Conservation (phyloP, 2,888 invertebrate genomes). For the Acleris sparsana region DNA sequence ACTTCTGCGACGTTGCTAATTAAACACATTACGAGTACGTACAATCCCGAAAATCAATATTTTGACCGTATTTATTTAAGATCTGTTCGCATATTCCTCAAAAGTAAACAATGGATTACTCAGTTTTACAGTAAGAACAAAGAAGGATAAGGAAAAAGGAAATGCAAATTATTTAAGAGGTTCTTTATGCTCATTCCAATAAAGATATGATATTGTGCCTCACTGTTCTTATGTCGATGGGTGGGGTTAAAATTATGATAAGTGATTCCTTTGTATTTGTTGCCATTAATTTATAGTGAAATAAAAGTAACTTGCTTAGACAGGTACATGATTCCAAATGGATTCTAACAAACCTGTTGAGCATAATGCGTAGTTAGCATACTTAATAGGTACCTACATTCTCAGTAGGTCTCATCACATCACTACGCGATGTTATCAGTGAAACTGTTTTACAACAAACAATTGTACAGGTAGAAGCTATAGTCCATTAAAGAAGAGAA, state of each 20-base stretch:
- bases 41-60: constrained; percentile 17
- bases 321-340: background rate
- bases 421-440: constrained; percentile 1
- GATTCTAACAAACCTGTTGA: constrained; percentile 1
- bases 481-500: too few species aligned
- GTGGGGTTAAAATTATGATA: background rate
- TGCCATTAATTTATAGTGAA: background rate
- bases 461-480: background rate
- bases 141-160: constrained; percentile 58
- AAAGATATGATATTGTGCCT: constrained; percentile 1
- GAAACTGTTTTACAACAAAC: background rate
- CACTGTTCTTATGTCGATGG: background rate
- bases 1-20: constrained; percentile 10
- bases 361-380: background rate
- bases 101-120: constrained; percentile 34
- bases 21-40: background rate
- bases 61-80: constrained; percentile 9
- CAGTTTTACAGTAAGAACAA: constrained; percentile 43
- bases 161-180: constrained; percentile 54
- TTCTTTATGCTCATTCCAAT: constrained; percentile 38
- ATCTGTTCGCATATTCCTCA: constrained; percentile 3
- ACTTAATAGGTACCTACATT: background rate
- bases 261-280: background rate
- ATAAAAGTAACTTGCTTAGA: background rate
- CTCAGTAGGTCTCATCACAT: background rate